Conservation (phyloP, 2,113 vertebrate genomes). For the Ammodytes dubius region DNA sequence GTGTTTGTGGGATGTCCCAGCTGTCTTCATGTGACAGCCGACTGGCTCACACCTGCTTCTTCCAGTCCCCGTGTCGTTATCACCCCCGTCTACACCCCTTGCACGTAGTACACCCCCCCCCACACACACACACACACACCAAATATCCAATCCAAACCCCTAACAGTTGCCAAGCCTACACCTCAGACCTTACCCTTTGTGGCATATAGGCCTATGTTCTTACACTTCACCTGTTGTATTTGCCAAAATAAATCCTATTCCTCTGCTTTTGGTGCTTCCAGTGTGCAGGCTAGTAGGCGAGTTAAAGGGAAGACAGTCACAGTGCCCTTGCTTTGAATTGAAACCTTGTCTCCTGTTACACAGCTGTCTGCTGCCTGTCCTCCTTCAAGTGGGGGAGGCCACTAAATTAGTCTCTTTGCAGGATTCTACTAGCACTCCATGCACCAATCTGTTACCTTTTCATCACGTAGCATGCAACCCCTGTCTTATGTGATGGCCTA, state of each 20-base stretch:
- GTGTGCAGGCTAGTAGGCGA: background rate
- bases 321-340: conserved; percentile 50
- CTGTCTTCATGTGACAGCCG: conserved; percentile 47
- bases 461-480: background rate
- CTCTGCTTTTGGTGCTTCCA: background rate
- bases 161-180: background rate
- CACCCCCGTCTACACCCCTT: conserved; percentile 1
- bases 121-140: too few species aligned
- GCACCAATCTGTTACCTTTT: background rate
- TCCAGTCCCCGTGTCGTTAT: conserved; percentile 27
- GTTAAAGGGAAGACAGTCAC: conserved; percentile 12
- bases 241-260: background rate
- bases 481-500: background rate
- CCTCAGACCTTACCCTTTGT: background rate
- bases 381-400: conserved; percentile 31
- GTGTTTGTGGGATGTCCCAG: conserved; percentile 38
- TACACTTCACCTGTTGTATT: background rate
- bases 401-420: conserved; percentile 70
- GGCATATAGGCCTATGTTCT: background rate
- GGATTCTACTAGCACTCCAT: conserved; percentile 28
- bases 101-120: background rate
- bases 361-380: conserved; percentile 78
- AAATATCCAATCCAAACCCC: background rate
- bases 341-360: conserved; percentile 74
- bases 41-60: conserved; percentile 65